Evolutionary conservation across 2,113 vertebrate genomes (phyloP).

Genomic region (Neolamprologus hecqui): DNA sequence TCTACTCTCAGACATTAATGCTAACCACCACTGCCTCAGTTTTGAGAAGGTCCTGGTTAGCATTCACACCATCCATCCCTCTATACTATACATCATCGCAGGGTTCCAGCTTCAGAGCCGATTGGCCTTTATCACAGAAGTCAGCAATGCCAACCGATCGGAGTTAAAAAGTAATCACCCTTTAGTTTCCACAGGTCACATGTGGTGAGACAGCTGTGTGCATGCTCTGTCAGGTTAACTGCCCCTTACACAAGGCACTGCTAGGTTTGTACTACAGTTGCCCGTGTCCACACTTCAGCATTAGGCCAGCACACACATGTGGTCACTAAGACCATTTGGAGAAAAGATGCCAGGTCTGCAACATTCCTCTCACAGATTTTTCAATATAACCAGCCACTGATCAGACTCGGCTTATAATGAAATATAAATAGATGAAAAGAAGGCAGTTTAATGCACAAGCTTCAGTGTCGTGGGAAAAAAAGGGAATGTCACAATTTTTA

Average conservation of each 20-base stretch:
- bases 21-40: background rate
- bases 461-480: rapidly evolving
- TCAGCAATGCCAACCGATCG: background rate
- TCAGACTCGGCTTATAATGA: no score
- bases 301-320: background rate
- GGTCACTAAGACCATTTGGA: background rate
- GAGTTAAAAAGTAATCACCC: background rate
- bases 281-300: background rate
- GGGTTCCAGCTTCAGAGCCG: background rate
- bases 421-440: no score
- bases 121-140: background rate
- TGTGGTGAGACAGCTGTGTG: background rate
- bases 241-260: background rate
- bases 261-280: background rate
- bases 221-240: background rate
- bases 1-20: background rate
- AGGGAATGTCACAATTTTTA: background rate
- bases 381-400: background rate
- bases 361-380: background rate
- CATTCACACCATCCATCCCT: background rate
- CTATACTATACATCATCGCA: background rate
- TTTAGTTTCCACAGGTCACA: background rate
- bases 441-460: background rate
- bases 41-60: background rate
- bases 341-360: background rate